Evolutionary conservation across 2,888 invertebrate genomes (phyloP).

Genomic region (Drosophila peninsularis): DNA sequence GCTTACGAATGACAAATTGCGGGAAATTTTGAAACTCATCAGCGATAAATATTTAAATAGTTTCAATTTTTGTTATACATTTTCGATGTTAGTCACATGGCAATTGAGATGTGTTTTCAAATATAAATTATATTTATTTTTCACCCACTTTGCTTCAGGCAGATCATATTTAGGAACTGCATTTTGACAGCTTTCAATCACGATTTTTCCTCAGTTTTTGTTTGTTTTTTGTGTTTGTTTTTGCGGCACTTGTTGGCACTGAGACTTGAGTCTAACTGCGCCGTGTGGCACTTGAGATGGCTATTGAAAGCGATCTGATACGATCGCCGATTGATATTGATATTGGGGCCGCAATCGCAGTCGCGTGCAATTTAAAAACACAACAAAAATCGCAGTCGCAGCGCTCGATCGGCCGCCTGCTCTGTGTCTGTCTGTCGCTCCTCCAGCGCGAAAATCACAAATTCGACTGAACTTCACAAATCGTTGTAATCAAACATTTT

Average conservation of each 20-base stretch:
- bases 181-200: constrained; percentile 39
- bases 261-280: constrained; percentile 10
- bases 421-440: constrained; percentile 41
- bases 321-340: constrained; percentile 32
- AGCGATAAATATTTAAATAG: constrained; percentile 7
- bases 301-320: constrained; percentile 41
- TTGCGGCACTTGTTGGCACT: constrained; percentile 20
- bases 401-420: constrained; percentile 17
- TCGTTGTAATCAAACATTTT: constrained; percentile 82
- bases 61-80: background rate
- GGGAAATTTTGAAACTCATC: constrained; percentile 13
- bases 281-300: constrained; percentile 28
- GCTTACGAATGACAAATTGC: constrained; percentile 48
- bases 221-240: background rate
- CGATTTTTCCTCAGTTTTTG: constrained; percentile 3
- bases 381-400: constrained; percentile 57
- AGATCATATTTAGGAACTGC: constrained; percentile 76
- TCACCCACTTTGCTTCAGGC: constrained; percentile 79
- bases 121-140: constrained; percentile 2
- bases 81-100: constrained; percentile 29
- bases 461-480: constrained; percentile 81
- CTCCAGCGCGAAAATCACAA: constrained; percentile 77
- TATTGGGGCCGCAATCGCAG: constrained; percentile 36
- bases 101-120: background rate
- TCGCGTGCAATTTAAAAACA: constrained; percentile 55